These are phyloP conservation scores for Ypsolopha scabrella DNA, from an alignment of 2,888 invertebrate genomes.

Conservation along the genomic window DNA sequence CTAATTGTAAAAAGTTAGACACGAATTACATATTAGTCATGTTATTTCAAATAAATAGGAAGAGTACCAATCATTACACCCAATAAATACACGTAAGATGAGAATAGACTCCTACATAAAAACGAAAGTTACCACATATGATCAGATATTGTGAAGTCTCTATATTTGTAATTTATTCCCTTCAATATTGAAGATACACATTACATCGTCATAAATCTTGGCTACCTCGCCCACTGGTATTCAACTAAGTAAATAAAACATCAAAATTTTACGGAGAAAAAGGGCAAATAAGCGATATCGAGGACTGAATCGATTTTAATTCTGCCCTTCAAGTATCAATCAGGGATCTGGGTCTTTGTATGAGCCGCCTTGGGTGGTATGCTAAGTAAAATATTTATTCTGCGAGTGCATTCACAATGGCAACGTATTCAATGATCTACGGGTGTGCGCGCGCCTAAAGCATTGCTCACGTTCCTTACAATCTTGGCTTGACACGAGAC, in stretches of 20 bases:
- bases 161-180: too few species aligned
- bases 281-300: neutral
- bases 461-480: constrained; percentile 10
- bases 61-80: too few species aligned
- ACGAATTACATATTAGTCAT: too few species aligned
- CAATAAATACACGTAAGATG: too few species aligned
- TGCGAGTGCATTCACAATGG: constrained; percentile 50
- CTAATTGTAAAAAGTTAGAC: too few species aligned
- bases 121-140: too few species aligned
- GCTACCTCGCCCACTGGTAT: neutral
- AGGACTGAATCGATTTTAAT: constrained; percentile 26
- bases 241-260: constrained; percentile 4
- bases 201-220: neutral
- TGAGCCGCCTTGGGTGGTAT: constrained; percentile 57
- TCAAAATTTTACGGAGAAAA: neutral
- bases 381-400: constrained; percentile 63
- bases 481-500: neutral
- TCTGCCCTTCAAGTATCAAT: constrained; percentile 59
- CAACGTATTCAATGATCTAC: constrained; percentile 54
- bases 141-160: too few species aligned
- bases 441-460: constrained; percentile 19
- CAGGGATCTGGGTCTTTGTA: constrained; percentile 40
- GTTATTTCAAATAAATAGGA: too few species aligned
- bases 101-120: too few species aligned
- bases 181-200: neutral